These are phyloP conservation scores for Habropoda laboriosa DNA, from an alignment of 1,140 invertebrate species.

Conservation along the genomic window DNA sequence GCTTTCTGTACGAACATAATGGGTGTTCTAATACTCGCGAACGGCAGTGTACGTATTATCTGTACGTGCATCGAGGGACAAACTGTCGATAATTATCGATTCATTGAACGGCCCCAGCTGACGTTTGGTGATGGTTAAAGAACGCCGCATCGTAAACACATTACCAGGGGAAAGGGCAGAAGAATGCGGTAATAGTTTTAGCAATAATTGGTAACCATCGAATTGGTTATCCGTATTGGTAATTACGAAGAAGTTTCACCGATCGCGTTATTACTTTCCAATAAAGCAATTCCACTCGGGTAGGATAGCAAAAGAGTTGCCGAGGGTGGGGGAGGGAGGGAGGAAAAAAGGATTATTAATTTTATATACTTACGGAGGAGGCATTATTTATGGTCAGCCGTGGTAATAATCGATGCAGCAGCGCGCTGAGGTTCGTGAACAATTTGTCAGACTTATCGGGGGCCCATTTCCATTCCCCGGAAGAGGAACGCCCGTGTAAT, in stretches of 20 bases:
- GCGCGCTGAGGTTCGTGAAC: neutral
- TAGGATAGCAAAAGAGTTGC: too few relatives aligned
- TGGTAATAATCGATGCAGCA: neutral
- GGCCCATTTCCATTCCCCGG: slow-evolving; percentile 1
- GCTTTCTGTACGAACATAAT: too few relatives aligned
- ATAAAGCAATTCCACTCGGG: neutral
- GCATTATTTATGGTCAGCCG: neutral
- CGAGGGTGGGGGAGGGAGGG: neutral
- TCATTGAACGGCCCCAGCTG: too few relatives aligned
- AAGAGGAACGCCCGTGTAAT: neutral
- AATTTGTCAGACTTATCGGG: slow-evolving; percentile 28
- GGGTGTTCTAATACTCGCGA: too few relatives aligned
- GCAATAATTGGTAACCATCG: neutral
- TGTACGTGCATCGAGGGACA: too few relatives aligned
- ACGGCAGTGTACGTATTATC: too few relatives aligned
- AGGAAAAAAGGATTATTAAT: neutral
- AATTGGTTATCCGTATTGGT: neutral
- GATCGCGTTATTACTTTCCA: slow-evolving; percentile 2
- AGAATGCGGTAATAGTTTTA: too few relatives aligned
- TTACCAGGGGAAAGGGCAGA: too few relatives aligned
- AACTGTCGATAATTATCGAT: too few relatives aligned
- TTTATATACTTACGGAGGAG: neutral
- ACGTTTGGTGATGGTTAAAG: too few relatives aligned
- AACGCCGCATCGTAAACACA: too few relatives aligned
- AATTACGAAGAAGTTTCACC: neutral